phyloP scores from a whole-genome alignment of 2,113 vertebrate species.

The Neotoma lepida region DNA sequence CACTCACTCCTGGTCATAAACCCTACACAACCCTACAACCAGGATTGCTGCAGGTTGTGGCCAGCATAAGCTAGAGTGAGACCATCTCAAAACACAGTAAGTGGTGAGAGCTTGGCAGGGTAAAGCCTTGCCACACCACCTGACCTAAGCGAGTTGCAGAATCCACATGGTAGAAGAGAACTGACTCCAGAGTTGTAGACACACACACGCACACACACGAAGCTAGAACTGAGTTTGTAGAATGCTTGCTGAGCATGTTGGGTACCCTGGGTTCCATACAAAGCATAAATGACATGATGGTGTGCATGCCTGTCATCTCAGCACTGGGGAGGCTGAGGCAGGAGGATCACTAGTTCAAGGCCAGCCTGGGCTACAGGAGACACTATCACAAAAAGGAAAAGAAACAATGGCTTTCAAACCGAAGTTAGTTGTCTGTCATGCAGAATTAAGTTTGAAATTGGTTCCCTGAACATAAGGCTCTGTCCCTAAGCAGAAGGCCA shows the following conservation, averaged over 20 bases:
- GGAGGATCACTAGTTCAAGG: not conserved
- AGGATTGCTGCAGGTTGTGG: not conserved
- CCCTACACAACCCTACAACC: too few relatives aligned
- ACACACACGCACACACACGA: not conserved
- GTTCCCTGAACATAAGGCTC: not conserved
- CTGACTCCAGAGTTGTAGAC: too few relatives aligned
- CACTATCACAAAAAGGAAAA: not conserved
- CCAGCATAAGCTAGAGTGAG: not conserved
- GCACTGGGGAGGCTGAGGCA: not conserved
- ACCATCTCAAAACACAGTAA: not conserved
- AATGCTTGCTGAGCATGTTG: not conserved
- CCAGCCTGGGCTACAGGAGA: not conserved
- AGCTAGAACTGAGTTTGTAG: not conserved
- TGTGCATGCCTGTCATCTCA: not conserved
- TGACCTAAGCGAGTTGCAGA: too few relatives aligned
- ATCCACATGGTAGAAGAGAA: too few relatives aligned
- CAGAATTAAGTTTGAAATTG: not conserved
- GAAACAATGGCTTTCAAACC: not conserved
- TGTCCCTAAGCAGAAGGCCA: not conserved
- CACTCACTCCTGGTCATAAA: too few relatives aligned
- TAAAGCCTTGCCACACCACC: not conserved
- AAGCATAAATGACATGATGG: too few relatives aligned
- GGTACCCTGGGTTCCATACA: not conserved
- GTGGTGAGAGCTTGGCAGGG: not conserved
- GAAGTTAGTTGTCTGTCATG: not conserved